phyloP scores from a whole-genome alignment of 2,797 vertebrate genomes.

The Muscicapa comitata region DNA sequence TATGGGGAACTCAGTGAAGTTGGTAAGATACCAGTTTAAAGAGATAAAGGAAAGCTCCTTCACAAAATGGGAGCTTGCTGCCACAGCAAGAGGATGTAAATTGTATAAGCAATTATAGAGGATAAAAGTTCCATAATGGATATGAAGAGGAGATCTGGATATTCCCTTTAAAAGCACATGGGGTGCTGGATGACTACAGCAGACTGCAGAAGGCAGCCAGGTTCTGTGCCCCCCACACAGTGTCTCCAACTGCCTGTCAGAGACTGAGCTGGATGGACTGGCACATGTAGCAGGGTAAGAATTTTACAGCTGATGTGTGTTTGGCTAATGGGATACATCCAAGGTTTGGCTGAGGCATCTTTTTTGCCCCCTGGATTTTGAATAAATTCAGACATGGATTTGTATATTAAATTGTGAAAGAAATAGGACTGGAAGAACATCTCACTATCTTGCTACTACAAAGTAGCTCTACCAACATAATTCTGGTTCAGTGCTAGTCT shows the following conservation, averaged over 20 bases:
- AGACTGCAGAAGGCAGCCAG: not conserved
- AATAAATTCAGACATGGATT: not conserved
- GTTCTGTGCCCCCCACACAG: not conserved
- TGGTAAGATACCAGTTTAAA: not conserved
- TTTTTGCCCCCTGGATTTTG: not conserved
- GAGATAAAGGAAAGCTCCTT: not conserved
- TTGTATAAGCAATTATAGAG: not conserved
- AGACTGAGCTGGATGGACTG: not conserved
- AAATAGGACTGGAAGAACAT: not conserved
- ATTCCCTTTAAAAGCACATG: not conserved
- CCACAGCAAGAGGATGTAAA: not conserved
- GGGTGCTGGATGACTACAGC: not conserved
- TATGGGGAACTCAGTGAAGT: not conserved
- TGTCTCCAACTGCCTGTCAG: not conserved
- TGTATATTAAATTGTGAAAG: not conserved
- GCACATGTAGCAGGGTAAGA: not conserved
- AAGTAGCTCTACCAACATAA: not conserved
- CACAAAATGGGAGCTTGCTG: not conserved
- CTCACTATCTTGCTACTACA: not conserved
- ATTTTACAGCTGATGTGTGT: not conserved
- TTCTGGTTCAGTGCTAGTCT: not conserved
- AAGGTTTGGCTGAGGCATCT: not conserved
- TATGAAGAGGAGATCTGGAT: not conserved
- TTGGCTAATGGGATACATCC: not conserved
- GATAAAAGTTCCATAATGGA: not conserved